A percentile compares a stretch with the other conserved stretches of the same genome.
These are phyloP conservation scores for Rousettus madagascariensis DNA, from an alignment of 2,797 vertebrate genomes.

Conservation along the genomic window DNA sequence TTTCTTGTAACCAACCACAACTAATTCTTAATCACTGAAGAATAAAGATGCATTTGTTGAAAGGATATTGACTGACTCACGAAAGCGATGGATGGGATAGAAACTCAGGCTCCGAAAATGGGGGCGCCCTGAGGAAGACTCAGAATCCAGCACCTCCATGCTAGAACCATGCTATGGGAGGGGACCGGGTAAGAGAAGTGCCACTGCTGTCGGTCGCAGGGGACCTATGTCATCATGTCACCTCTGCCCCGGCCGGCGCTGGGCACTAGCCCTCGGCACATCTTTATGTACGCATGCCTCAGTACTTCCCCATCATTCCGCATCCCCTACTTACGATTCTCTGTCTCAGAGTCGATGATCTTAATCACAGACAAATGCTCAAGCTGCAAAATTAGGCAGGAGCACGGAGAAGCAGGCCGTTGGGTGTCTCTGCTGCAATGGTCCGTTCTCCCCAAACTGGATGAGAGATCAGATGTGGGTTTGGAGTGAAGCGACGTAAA, in stretches of 20 bases:
- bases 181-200: too few relatives aligned
- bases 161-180: background rate
- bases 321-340: background rate
- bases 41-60: background rate
- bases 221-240: background rate
- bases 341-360: background rate
- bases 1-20: background rate
- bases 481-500: background rate
- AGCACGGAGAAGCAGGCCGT: rapidly evolving
- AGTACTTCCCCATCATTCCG: background rate
- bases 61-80: background rate
- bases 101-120: background rate
- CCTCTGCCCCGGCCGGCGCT: background rate
- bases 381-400: background rate
- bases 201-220: background rate
- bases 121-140: background rate
- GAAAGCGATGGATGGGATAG: too few relatives aligned
- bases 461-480: background rate
- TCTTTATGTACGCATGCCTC: background rate
- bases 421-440: background rate
- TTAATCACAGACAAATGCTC: background rate
- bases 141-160: background rate
- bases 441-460: background rate
- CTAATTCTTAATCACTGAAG: background rate
- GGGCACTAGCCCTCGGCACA: rapidly evolving